Evolutionary conservation across 2,113 vertebrate genomes (phyloP), one percentile per base, ranked within the genome.

Genomic region (Anguilla rostrata): DNA sequence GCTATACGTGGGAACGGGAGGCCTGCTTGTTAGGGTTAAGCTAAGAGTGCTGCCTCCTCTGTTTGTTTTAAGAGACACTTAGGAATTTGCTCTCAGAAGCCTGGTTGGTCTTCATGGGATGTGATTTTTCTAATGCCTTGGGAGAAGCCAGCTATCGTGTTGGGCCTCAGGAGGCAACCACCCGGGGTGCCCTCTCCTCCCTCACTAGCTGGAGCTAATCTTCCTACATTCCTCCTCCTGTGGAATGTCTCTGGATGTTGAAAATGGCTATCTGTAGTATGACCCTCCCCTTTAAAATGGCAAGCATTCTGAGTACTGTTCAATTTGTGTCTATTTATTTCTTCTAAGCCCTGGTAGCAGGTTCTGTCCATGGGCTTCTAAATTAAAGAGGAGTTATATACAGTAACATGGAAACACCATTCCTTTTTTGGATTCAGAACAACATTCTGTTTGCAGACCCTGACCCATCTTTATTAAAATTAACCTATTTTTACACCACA

Each of bases 211-310:
- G 87, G 87, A 91, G 92, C 93, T 95, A 93, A 95, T 94, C 93
- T 94, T 90, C 88, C 92, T 90, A 91, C 94, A 94, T 95, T 94
- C 92, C 93, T 5, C 0, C 83, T 88, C 89, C 91, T 3, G 71
- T 84, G 93, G 93, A 95, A 94, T 94, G 94, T 90, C 93, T 92
- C 93, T 87, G 87, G 79, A 93, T 90, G 92, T 92, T 90, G 90
- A 91, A 94, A 94, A 93, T 92, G 91, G 91, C 94, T 93, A 94
- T 94, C 89, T 94, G 92, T 90, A 92, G 94, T 93, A 90, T 92
- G 93, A 93, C 94, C 92, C 91, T 87, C 89, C 93, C 92, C 93
- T 91, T 92, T 93, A 92, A 91, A 92, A 94, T 89, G 91, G 87
- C 86, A 89, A 56, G 78, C 94, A 93, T 95, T 94, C 91, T 89